Percentiles rank a stretch among this genome's conserved stretches.
phyloP scores from a whole-genome alignment of 2,797 vertebrate genomes.

The Platalea minor region DNA sequence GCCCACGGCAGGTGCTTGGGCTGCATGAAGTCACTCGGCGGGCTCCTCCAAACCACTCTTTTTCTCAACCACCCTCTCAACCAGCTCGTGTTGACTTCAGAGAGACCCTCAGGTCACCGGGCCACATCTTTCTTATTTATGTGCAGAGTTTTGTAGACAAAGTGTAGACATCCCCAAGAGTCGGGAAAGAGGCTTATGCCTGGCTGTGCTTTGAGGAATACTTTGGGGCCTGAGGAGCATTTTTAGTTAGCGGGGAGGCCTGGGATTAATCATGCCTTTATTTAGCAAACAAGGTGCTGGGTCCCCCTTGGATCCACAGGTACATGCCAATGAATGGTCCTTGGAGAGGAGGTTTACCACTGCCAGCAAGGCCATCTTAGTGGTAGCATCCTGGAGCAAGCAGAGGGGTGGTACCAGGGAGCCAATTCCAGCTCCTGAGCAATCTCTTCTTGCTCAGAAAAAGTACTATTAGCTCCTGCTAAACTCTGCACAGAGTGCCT shows the following conservation, averaged over 20 bases:
- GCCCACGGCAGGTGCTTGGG: neutral
- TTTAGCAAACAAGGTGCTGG: neutral
- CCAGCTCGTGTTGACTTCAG: neutral
- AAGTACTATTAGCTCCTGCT: neutral
- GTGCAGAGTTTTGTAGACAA: neutral
- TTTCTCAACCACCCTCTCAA: neutral
- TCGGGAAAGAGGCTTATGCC: neutral
- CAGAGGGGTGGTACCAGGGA: neutral
- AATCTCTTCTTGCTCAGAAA: neutral
- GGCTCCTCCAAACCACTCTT: neutral
- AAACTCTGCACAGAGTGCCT: neutral
- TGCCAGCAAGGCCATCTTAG: neutral
- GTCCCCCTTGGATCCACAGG: neutral
- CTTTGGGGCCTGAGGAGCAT: neutral
- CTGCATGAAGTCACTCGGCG: rapidly evolving
- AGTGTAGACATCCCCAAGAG: neutral
- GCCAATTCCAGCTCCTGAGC: neutral
- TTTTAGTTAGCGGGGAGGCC: neutral
- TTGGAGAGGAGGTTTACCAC: neutral
- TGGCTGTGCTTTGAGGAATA: neutral
- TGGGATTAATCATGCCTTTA: neutral
- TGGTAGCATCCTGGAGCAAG: neutral
- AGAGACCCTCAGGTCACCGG: neutral
- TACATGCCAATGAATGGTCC: neutral
- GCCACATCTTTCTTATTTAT: neutral